Evolutionary conservation across 2,797 vertebrate species (phyloP).

Genomic region (Falco columbarius): DNA sequence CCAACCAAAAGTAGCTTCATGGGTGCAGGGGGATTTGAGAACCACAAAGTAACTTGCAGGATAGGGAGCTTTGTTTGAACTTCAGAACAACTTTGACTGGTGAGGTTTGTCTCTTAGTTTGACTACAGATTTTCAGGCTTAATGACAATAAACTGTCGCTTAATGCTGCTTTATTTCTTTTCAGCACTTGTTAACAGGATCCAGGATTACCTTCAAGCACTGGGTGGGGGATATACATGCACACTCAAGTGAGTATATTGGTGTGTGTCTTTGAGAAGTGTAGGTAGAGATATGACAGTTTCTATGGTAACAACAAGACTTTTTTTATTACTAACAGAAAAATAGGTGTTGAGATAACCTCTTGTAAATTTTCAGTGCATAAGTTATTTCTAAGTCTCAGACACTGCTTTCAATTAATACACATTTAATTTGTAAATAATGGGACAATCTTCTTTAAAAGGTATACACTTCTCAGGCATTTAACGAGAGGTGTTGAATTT

Average conservation of each 20-base stretch:
- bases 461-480: background rate
- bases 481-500: background rate
- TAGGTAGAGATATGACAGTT: constrained; percentile 46
- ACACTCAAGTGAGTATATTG: background rate
- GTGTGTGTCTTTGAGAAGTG: constrained; percentile 41
- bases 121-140: background rate
- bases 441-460: background rate
- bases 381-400: constrained; percentile 41
- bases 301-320: constrained; percentile 67
- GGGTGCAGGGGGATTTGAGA: background rate
- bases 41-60: background rate
- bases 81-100: background rate
- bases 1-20: background rate
- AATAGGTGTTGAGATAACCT: constrained; percentile 43
- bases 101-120: background rate
- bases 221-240: background rate
- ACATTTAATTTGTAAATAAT: constrained; percentile 5
- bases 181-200: background rate
- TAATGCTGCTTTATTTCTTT: background rate
- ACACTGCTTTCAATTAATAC: constrained; percentile 21
- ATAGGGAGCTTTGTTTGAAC: background rate
- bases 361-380: background rate
- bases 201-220: background rate
- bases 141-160: background rate
- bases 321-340: constrained; percentile 56